Conservation (phyloP, 1,140 invertebrate species). For the Frieseomelitta varia region DNA sequence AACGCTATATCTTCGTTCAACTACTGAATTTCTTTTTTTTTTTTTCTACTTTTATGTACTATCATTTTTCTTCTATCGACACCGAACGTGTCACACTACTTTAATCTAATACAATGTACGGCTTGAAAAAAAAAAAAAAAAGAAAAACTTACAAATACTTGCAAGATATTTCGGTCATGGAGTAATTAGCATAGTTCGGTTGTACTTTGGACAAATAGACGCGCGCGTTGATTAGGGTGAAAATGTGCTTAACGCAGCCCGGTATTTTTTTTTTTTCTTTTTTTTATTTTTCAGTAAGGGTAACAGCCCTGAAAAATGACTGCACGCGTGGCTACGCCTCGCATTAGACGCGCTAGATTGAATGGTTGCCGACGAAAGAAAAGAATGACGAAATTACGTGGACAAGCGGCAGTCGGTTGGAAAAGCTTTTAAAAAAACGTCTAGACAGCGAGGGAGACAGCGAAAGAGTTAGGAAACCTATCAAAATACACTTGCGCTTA, state of each 20-base stretch:
- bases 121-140: neutral
- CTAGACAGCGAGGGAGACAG: conserved; percentile 15
- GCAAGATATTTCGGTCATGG: neutral
- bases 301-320: conserved; percentile 52
- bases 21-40: too few relatives aligned
- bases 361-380: neutral
- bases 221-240: neutral
- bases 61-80: neutral
- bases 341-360: conserved; percentile 52
- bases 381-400: conserved; percentile 46
- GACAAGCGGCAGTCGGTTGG: conserved; percentile 39
- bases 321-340: conserved; percentile 54
- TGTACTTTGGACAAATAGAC: neutral
- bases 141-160: neutral
- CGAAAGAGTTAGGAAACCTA: neutral
- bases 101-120: neutral
- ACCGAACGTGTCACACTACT: neutral
- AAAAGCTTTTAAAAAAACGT: conserved; percentile 52
- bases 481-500: neutral
- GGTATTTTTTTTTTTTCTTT: neutral
- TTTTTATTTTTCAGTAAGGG: neutral
- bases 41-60: neutral
- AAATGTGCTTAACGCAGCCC: neutral
- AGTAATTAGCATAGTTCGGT: neutral
- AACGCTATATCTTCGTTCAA: too few relatives aligned